phyloP scores from a whole-genome alignment of 2,797 vertebrate species.

The Eulemur coronatus region DNA sequence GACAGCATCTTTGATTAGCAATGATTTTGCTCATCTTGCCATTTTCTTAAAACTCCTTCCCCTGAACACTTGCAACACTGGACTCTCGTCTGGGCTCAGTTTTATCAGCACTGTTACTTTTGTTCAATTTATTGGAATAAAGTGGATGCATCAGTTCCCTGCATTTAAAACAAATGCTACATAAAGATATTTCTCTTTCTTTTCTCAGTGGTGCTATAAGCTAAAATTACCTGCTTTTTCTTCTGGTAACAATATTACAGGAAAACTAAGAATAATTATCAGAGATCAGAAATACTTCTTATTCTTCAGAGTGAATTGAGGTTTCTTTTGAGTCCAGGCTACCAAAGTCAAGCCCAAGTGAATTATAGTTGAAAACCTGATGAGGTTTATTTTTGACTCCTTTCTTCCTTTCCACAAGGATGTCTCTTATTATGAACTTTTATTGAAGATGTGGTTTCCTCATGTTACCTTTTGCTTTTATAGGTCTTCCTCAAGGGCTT shows the following conservation, averaged over 20 bases:
- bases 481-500: neutral
- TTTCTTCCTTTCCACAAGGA: neutral
- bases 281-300: neutral
- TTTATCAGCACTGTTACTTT: neutral
- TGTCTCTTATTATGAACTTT: neutral
- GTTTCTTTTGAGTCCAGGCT: neutral
- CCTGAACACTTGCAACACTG: neutral
- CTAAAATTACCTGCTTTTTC: neutral
- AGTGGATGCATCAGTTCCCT: neutral
- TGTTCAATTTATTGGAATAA: neutral
- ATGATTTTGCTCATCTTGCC: neutral
- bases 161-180: neutral
- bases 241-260: neutral
- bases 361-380: neutral
- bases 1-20: neutral
- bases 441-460: neutral
- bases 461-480: neutral
- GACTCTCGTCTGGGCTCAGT: neutral
- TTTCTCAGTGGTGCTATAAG: neutral
- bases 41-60: neutral
- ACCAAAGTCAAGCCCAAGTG: neutral
- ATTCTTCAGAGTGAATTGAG: neutral
- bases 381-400: neutral
- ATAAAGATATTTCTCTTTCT: neutral
- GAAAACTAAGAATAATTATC: neutral